Conservation (phyloP, 1,140 invertebrate genomes). For the Zelostemma sp. region DNA sequence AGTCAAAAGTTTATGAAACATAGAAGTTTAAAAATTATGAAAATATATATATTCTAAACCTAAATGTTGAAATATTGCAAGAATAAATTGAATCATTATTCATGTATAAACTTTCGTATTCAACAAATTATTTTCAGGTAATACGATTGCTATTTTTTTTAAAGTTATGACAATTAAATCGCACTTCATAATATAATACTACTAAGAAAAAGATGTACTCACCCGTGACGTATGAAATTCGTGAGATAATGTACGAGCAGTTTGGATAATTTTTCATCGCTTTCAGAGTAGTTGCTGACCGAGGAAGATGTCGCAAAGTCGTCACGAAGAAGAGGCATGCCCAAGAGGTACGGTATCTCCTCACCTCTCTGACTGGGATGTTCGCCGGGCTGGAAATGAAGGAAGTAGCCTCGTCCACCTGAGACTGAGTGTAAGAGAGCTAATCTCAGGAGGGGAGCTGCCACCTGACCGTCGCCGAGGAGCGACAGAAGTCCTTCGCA, state of each 20-base stretch:
- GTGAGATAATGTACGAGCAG: constrained; percentile 85
- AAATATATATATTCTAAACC: no score
- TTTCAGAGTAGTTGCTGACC: constrained; percentile 78
- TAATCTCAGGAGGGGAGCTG: constrained; percentile 83
- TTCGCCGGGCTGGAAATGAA: constrained; percentile 88
- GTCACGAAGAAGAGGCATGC: constrained; percentile 84
- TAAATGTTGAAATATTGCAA: no score
- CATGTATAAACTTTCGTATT: no score
- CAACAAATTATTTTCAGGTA: no score
- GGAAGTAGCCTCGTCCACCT: constrained; percentile 85
- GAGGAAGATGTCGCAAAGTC: constrained; percentile 57
- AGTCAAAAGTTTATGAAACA: no score
- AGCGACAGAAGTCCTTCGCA: constrained; percentile 71
- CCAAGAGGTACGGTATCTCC: constrained; percentile 94
- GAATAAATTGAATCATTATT: no score
- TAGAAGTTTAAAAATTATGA: no score
- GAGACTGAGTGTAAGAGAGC: constrained; percentile 84
- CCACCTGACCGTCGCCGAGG: constrained; percentile 88
- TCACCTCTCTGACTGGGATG: constrained; percentile 89
- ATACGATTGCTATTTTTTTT: no score
- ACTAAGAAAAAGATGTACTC: constrained; percentile 63
- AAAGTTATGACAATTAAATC: no score
- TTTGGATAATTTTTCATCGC: constrained; percentile 80
- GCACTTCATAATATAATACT: no score
- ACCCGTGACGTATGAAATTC: constrained; percentile 88